Percentiles rank a stretch among this genome's conserved stretches.
These are phyloP conservation scores for Apis florea DNA, from an alignment of 1,140 invertebrate genomes.

Conservation along the genomic window DNA sequence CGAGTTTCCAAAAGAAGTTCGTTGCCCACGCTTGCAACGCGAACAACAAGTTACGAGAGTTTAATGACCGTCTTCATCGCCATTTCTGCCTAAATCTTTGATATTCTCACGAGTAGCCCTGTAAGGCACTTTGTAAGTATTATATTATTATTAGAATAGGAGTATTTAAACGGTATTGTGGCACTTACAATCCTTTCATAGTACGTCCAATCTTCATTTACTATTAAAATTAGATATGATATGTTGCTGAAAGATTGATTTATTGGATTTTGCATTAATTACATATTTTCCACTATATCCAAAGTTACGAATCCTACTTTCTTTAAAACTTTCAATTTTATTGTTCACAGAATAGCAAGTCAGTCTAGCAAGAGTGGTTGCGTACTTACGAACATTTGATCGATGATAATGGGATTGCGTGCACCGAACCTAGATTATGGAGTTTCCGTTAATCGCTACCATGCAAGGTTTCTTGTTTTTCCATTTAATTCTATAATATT, in stretches of 20 bases:
- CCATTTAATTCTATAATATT: background rate
- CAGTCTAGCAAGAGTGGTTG: background rate
- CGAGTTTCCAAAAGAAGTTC: conserved; percentile 68
- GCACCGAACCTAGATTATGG: background rate
- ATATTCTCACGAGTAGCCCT: too few species aligned
- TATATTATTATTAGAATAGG: too few species aligned
- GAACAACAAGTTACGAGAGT: conserved; percentile 30
- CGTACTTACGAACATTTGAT: background rate
- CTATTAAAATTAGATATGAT: too few species aligned
- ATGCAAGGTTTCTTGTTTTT: conserved; percentile 9
- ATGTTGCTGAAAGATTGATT: too few species aligned
- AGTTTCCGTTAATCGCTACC: background rate
- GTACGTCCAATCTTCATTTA: too few species aligned
- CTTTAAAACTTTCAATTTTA: too few species aligned
- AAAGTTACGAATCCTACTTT: too few species aligned
- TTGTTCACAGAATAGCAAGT: background rate
- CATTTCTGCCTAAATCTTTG: background rate
- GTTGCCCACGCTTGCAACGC: conserved; percentile 60
- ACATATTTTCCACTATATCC: too few species aligned
- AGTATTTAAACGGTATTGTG: too few species aligned
- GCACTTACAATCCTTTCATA: too few species aligned
- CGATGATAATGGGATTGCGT: conserved; percentile 14
- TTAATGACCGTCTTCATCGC: conserved; percentile 46
- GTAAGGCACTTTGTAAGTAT: too few species aligned
- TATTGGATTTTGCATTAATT: too few species aligned